phyloP scores from a whole-genome alignment of 2,113 vertebrate genomes.

The Centrocercus urophasianus region DNA sequence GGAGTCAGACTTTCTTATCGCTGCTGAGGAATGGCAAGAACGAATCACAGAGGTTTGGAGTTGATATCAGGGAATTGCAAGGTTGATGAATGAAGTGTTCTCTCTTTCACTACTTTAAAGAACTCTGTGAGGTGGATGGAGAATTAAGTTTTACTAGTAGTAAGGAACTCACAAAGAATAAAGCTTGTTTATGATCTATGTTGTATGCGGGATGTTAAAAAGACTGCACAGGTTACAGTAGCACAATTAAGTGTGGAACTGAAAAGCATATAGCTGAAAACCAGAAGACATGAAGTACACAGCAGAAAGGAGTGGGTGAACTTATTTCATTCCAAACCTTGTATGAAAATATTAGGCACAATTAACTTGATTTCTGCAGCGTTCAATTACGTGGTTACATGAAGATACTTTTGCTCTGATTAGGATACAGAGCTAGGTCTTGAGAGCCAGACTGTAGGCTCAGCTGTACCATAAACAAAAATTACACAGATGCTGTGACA shows the following conservation, averaged over 20 bases:
- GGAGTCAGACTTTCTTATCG: background rate
- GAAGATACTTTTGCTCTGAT: conserved; percentile 48
- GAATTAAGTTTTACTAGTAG: background rate
- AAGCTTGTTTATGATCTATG: background rate
- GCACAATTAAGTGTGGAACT: background rate
- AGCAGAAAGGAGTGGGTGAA: conserved; percentile 26
- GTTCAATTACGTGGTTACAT: conserved; percentile 63
- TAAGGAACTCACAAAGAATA: background rate
- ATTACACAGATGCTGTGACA: background rate
- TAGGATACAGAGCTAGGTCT: conserved; percentile 35
- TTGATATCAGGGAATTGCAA: background rate
- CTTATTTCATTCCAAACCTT: conserved; percentile 5
- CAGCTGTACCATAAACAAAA: conserved; percentile 53
- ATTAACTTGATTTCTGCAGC: conserved; percentile 64
- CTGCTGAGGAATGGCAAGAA: background rate
- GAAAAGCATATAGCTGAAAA: background rate
- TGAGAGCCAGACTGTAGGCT: conserved; percentile 38
- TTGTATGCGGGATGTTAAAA: background rate
- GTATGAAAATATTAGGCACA: conserved; percentile 57
- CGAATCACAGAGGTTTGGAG: background rate
- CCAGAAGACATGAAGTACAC: background rate
- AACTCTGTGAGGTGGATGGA: background rate
- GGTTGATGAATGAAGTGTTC: background rate
- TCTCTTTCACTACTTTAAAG: background rate
- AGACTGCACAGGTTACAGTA: background rate